Base-by-base conservation (phyloP, 2,888 invertebrate species). In the Epistrophella euchroma region DNA sequence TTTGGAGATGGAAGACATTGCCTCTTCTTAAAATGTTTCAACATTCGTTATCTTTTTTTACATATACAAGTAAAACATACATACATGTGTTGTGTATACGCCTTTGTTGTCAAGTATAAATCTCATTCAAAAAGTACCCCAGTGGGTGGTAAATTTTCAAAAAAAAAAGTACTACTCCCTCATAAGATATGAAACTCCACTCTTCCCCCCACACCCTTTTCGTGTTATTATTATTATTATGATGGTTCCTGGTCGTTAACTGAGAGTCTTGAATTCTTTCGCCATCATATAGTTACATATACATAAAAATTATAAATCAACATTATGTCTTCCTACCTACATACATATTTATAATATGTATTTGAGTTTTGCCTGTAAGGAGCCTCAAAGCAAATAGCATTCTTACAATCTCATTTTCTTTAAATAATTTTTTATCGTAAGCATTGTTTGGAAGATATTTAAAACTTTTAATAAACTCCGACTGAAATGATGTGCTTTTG, bases 371-470 rank as follows among this genome's bases (percentile, higher is more conserved):
- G 47, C 37, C 58, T 19, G 37, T 4, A 17, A 62, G 25, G 79
- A 52, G 75, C 79, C 72, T 55, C 45, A 71, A 25, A 76, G 72
- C 74, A 74, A 74, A 85, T 64, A 71, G 56, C 62, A 75, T 64
- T 56, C 52, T 71, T 58, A 68, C 74, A 80, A 68, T 76, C 60
- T 80, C 40, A 66, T 79, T 75, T 62, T 17, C 35, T 22, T 19
- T 25, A 55, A n/a, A 66, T 72, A 79, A 52, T 62, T 68, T 68
- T 45, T 52, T 70, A 71, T 79, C 55, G 62, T 43, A 62, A 47
- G 40, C 78, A 78, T 83, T 84, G 79, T 79, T 79, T 75, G 66
- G 17, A 52, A 15, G 76, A 76, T 47, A 76, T 79, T 76, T 85
- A 35, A 22, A 52, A 75, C 66, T 58, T 75, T 45, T 45, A 71